Evolutionary conservation across 2,888 invertebrate genomes (phyloP).

Genomic region (Willowsia nigromaculata): DNA sequence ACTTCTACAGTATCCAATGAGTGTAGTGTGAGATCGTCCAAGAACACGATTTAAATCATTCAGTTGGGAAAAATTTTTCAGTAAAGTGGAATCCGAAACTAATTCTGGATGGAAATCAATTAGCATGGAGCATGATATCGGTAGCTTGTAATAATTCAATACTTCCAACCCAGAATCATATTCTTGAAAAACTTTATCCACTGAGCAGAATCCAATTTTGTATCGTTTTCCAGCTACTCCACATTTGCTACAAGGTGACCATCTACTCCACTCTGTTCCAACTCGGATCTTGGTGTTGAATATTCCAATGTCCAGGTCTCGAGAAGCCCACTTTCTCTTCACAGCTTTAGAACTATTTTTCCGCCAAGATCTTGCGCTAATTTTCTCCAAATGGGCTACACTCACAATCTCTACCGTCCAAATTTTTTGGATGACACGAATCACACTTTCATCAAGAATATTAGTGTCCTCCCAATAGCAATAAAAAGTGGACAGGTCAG

Average conservation of each 20-base stretch:
- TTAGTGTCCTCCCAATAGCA: slow-evolving; percentile 16
- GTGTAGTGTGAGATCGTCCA: neutral
- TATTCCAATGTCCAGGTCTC: neutral
- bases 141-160: neutral
- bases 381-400: neutral
- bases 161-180: neutral
- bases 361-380: neutral
- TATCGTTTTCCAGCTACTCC: neutral
- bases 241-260: slow-evolving; percentile 17
- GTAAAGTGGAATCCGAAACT: neutral
- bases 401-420: slow-evolving; percentile 29
- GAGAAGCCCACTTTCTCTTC: neutral
- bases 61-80: neutral
- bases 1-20: neutral
- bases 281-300: neutral
- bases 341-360: neutral
- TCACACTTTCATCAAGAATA: neutral
- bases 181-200: neutral
- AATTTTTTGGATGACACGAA: neutral
- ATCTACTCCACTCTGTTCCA: neutral
- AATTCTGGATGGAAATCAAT: slow-evolving; percentile 27
- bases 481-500: slow-evolving; percentile 5
- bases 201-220: slow-evolving; percentile 21
- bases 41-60: neutral
- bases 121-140: neutral